Evolutionary conservation across 2,113 vertebrate genomes (phyloP), one percentile per base, ranked within the genome.

Genomic region (Heterocephalus glaber): DNA sequence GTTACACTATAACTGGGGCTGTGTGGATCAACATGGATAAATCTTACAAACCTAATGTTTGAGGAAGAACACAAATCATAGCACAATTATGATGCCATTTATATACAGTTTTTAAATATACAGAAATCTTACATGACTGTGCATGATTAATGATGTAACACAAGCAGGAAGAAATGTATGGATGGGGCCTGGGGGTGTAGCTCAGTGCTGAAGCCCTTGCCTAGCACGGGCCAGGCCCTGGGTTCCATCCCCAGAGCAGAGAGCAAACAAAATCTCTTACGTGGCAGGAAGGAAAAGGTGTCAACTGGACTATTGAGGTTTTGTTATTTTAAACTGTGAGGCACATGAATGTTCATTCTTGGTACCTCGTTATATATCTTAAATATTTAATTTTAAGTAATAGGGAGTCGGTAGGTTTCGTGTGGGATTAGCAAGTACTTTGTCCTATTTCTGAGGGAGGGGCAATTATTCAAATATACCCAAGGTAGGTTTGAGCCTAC

Each of bases 371-470:
- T 58, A 17, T 63, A 49, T 8, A 63, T 35, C 87, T 95, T 89
- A 58, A 74, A 72, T 90, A 74, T 68, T 77, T 86, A 96, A 52
- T 30, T 82, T 77, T 86, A 94, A 81, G 49, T 79, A 72, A 72
- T 86, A 61, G 91, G 35, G 14, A 83, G 44, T 58, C 12, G 63
- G 28, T 79, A 92, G 26, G 22, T 58, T 79, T 86, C 74, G 72
- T 33, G 63, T 68, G 61, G 38, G 3, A 44, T 74, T 61, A 81
- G 30, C 93, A 95, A 93, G 35, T 61, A 14, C 13, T 66, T 85
- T 88, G 17, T 74, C 30, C 65, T 56, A 17, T 68, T 76, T 89
- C 22, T 5, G n/a, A 28, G 20, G 3, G 33, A 22, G 26, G 22
- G 3, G 82, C 44, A 7, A 76, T 68, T 87, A 90, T 77, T 93